These are phyloP conservation scores for Streblospio benedicti DNA, from an alignment of 1,140 invertebrate genomes.

Conservation along the genomic window DNA sequence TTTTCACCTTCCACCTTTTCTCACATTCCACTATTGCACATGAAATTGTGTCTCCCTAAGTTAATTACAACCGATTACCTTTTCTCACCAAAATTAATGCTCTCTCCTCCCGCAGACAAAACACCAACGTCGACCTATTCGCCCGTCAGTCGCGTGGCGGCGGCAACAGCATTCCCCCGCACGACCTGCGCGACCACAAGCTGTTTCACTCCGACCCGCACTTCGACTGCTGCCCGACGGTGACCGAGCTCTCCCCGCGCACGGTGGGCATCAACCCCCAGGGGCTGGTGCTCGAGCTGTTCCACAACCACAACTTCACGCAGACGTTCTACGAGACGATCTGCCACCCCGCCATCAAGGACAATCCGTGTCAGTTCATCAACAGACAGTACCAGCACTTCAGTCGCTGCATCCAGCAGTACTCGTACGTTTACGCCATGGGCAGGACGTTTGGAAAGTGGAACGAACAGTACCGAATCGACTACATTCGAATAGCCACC, in stretches of 20 bases:
- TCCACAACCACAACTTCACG: slow-evolving; percentile 13
- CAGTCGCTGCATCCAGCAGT: slow-evolving; percentile 8
- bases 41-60: too few species aligned
- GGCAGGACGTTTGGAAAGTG: slow-evolving; percentile 9
- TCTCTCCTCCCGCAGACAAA: too few species aligned
- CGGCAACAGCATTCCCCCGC: background rate
- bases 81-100: too few species aligned
- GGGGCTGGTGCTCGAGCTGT: slow-evolving; percentile 11
- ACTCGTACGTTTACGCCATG: slow-evolving; percentile 13
- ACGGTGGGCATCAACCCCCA: slow-evolving; percentile 9
- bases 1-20: too few species aligned
- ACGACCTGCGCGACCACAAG: slow-evolving; percentile 2
- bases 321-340: slow-evolving; percentile 16
- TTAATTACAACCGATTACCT: too few species aligned
- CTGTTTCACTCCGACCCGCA: slow-evolving; percentile 7
- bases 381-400: background rate
- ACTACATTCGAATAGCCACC: slow-evolving; percentile 12
- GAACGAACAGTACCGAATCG: slow-evolving; percentile 10
- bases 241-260: slow-evolving; percentile 7
- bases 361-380: slow-evolving; percentile 13
- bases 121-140: too few species aligned
- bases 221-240: slow-evolving; percentile 11
- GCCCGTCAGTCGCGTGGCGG: too few species aligned
- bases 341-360: slow-evolving; percentile 13
- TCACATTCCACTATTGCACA: too few species aligned